Evolutionary conservation across 2,888 invertebrate genomes (phyloP).

Genomic region (Microplitis deprimator): DNA sequence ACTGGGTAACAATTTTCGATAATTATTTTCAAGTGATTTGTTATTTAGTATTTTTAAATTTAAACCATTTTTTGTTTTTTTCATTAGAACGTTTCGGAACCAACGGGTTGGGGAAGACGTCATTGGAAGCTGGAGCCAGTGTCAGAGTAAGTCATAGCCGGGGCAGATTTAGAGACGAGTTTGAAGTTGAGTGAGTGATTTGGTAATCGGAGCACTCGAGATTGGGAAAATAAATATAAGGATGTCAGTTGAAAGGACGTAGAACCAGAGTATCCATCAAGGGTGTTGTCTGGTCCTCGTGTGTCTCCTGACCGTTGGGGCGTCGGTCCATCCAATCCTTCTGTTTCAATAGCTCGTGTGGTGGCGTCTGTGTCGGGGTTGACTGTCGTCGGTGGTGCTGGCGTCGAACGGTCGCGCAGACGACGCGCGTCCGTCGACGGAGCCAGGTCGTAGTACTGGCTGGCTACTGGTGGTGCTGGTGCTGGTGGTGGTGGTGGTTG

Average conservation of each 20-base stretch:
- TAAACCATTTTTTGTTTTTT: too few relatives aligned
- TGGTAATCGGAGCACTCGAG: too few relatives aligned
- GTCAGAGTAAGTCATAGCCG: too few relatives aligned
- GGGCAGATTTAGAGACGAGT: too few relatives aligned
- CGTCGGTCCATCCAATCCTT: background rate
- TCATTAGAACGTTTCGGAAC: too few relatives aligned
- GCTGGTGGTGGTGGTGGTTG: constrained; percentile 12
- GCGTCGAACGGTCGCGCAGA: constrained; percentile 39
- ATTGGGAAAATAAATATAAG: too few relatives aligned
- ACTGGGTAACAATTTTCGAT: constrained; percentile 11
- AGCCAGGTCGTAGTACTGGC: constrained; percentile 32
- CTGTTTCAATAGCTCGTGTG: background rate
- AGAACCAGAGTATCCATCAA: too few relatives aligned
- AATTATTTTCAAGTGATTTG: too few relatives aligned
- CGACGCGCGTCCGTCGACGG: constrained; percentile 44
- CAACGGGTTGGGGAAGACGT: too few relatives aligned
- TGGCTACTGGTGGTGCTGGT: background rate
- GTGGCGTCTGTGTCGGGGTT: constrained; percentile 31
- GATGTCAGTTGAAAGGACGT: background rate
- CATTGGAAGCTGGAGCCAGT: too few relatives aligned
- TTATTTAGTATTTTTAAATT: too few relatives aligned
- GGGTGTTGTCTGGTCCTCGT: background rate
- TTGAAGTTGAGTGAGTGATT: too few relatives aligned
- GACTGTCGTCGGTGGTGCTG: constrained; percentile 34
- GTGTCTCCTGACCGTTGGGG: constrained; percentile 11